phyloP scores from a whole-genome alignment of 2,797 vertebrate genomes.

The Sebastes cheni region DNA sequence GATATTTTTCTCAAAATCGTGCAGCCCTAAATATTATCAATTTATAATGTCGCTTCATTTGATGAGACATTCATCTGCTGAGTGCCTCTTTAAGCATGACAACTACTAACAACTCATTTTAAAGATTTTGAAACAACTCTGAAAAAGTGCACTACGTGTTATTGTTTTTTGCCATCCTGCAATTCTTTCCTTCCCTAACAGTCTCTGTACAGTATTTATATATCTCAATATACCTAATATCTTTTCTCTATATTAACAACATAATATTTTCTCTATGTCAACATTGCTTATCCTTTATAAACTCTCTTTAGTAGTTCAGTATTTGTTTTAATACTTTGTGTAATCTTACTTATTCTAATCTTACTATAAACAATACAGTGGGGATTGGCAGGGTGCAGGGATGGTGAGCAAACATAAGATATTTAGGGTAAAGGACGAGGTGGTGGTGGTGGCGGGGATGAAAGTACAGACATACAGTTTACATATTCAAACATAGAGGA shows the following conservation, averaged over 20 bases:
- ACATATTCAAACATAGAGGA: constrained; percentile 6
- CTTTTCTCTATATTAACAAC: constrained; percentile 7
- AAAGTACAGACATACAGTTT: constrained; percentile 2
- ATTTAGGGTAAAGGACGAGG: background rate
- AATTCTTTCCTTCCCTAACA: background rate
- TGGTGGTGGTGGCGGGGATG: constrained; percentile 31
- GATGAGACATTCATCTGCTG: background rate
- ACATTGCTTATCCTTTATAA: background rate
- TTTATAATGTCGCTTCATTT: background rate
- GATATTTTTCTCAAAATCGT: too few relatives aligned
- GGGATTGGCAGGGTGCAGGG: constrained; percentile 7
- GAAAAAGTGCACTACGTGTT: background rate
- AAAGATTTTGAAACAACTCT: background rate
- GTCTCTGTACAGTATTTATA: constrained; percentile 9
- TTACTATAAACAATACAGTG: constrained; percentile 30
- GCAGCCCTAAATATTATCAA: background rate
- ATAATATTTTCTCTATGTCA: constrained; percentile 2
- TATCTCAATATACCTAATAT: constrained; percentile 13
- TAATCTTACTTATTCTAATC: constrained; percentile 13
- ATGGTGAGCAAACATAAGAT: constrained; percentile 1
- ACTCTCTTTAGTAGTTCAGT: background rate
- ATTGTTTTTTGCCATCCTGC: background rate
- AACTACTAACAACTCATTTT: background rate
- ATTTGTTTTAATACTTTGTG: background rate
- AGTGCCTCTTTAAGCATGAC: background rate